These are phyloP conservation scores for Orchesellides sinensis DNA, from an alignment of 2,888 invertebrate species.

Conservation along the genomic window DNA sequence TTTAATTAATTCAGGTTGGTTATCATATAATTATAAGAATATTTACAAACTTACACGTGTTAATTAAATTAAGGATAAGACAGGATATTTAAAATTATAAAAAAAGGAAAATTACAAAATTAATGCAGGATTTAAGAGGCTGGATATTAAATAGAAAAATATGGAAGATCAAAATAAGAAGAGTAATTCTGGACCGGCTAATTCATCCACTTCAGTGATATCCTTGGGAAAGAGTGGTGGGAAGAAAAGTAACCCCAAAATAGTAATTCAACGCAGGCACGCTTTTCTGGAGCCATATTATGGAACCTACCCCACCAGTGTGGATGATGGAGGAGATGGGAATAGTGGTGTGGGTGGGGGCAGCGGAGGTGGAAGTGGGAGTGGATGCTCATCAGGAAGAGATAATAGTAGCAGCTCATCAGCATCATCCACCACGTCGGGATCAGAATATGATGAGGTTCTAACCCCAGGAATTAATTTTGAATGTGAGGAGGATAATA, in stretches of 20 bases:
- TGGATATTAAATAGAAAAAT: too few relatives aligned
- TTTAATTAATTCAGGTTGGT: too few relatives aligned
- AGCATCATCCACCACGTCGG: background rate
- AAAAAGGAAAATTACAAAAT: too few relatives aligned
- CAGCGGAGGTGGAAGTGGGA: background rate
- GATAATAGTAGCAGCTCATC: background rate
- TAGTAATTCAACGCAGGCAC: background rate
- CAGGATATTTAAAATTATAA: too few relatives aligned
- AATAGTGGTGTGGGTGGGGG: background rate
- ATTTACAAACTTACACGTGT: too few relatives aligned
- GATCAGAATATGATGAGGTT: background rate
- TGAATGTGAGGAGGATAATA: background rate
- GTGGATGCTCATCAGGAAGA: background rate
- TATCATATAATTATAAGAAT: too few relatives aligned
- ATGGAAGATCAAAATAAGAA: too few relatives aligned
- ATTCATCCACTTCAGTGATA: background rate
- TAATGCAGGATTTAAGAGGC: too few relatives aligned
- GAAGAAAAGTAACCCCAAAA: background rate
- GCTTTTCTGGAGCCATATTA: background rate
- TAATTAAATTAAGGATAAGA: too few relatives aligned
- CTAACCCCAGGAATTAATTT: background rate
- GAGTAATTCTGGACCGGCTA: too few relatives aligned
- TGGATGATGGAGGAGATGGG: background rate
- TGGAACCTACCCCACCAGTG: background rate
- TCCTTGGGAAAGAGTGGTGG: background rate